phyloP scores from a whole-genome alignment of 2,797 vertebrate species.

The Spinus pinus region DNA sequence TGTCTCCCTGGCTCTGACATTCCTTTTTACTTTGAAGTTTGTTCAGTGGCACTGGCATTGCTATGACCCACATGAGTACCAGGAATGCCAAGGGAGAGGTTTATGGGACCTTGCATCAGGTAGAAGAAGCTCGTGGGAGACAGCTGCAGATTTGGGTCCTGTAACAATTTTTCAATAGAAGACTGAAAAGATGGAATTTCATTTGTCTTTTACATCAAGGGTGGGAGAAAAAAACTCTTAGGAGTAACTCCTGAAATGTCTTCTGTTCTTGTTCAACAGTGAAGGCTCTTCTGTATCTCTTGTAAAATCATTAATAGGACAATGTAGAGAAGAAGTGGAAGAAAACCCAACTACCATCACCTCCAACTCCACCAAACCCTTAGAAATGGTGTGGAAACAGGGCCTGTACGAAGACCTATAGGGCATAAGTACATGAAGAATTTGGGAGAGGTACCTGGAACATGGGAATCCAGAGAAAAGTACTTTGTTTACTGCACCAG shows the following conservation, averaged over 20 bases:
- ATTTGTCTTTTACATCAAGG: not conserved
- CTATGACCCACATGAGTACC: not conserved
- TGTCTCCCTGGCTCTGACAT: not conserved
- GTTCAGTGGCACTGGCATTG: slow-evolving; percentile 9
- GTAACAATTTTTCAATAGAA: not conserved
- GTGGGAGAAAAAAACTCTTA: fast-evolving
- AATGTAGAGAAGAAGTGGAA: not conserved
- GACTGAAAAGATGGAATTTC: not conserved
- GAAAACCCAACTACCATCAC: not conserved
- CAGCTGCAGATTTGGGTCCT: not conserved
- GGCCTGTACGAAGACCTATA: not conserved
- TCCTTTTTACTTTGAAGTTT: slow-evolving; percentile 35
- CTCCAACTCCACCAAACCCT: not conserved
- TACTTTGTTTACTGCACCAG: not conserved
- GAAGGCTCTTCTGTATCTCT: not conserved
- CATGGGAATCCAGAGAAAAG: not conserved
- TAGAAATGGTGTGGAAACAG: not conserved
- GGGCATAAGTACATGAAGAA: not conserved
- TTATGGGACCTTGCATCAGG: not conserved
- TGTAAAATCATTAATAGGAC: not conserved
- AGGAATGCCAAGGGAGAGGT: not conserved
- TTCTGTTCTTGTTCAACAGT: not conserved
- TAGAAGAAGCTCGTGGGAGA: not conserved
- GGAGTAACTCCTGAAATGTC: not conserved
- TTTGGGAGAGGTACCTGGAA: not conserved